phyloP scores from a whole-genome alignment of 2,888 invertebrate species.

The Lucinisca nassula region DNA sequence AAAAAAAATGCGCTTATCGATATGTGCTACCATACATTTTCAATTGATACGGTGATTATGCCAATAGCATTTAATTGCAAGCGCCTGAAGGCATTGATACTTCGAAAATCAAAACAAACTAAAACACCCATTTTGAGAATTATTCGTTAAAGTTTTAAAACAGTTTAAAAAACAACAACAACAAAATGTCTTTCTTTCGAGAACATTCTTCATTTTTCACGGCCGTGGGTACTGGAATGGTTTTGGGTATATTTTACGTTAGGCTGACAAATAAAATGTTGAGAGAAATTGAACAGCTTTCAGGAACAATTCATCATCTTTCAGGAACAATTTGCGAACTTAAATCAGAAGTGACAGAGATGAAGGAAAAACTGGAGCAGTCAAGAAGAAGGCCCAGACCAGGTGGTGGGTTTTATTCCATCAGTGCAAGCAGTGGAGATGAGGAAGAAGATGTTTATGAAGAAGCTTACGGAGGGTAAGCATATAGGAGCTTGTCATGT shows the following conservation, averaged over 20 bases:
- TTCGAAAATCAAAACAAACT: neutral
- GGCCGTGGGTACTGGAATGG: constrained; percentile 48
- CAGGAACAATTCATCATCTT: constrained; percentile 46
- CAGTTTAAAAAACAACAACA: no score
- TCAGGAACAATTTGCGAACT: constrained; percentile 50
- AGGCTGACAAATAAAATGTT: constrained; percentile 62
- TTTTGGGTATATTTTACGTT: constrained; percentile 54
- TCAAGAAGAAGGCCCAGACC: constrained; percentile 27
- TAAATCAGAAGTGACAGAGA: constrained; percentile 35
- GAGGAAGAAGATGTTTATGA: constrained; percentile 85
- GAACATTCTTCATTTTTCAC: constrained; percentile 37
- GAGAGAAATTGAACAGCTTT: constrained; percentile 49
- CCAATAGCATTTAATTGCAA: neutral
- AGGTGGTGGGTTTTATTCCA: constrained; percentile 73
- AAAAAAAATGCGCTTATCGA: neutral
- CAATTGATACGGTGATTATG: neutral
- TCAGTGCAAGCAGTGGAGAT: constrained; percentile 80
- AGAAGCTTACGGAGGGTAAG: constrained; percentile 81
- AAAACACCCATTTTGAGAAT: neutral
- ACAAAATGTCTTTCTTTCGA: constrained; percentile 65
- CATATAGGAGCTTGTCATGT: no score
- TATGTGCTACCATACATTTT: neutral
- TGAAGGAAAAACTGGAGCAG: constrained; percentile 53
- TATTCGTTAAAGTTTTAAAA: neutral
- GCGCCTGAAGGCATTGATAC: neutral